A percentile compares a stretch with the other conserved stretches of the same genome.
Evolutionary conservation across 2,797 vertebrate genomes (phyloP).

Genomic region (Threskiornis aethiopicus): DNA sequence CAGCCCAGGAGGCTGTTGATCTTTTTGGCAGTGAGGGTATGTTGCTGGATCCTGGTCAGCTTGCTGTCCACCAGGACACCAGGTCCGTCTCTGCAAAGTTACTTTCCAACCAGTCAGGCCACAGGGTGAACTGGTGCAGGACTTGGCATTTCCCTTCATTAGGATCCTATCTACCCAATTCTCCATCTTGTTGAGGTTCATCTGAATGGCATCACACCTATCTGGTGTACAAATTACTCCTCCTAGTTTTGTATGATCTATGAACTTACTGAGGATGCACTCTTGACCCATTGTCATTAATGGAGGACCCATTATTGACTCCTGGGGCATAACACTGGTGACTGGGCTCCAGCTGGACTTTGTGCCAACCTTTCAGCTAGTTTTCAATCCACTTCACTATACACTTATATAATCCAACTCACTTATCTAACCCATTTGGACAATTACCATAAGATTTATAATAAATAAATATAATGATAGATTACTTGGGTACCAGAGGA

Average conservation of each 20-base stretch:
- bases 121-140: not conserved
- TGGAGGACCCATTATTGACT: not conserved
- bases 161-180: not conserved
- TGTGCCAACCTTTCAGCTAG: not conserved
- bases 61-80: not conserved
- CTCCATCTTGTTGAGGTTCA: rapidly evolving
- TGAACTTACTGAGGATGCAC: not conserved
- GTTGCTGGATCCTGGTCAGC: not conserved
- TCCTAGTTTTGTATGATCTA: not conserved
- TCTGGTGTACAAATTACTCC: not conserved
- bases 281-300: not conserved
- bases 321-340: not conserved
- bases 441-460: not conserved
- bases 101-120: not conserved
- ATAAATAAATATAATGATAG: not conserved
- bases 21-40: not conserved
- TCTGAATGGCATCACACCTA: not conserved
- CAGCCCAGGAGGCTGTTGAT: not conserved
- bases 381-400: not conserved
- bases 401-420: not conserved
- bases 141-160: not conserved
- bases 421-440: not conserved
- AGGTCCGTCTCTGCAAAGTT: not conserved
- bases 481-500: not conserved
- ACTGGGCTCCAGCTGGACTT: not conserved